phyloP scores from a whole-genome alignment of 1,140 invertebrate species.

The Heliothis subflexa region DNA sequence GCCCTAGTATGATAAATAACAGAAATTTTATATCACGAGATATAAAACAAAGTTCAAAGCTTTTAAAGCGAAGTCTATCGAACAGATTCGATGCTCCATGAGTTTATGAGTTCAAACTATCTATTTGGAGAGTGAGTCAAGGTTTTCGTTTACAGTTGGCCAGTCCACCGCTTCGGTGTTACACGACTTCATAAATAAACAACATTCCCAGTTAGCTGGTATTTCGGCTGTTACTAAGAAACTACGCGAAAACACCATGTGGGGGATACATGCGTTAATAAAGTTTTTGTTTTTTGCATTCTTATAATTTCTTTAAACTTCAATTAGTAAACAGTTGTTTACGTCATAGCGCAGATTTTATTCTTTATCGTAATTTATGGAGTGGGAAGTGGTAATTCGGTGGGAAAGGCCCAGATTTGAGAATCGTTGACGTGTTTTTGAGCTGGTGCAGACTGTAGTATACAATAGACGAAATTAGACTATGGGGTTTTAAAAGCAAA shows the following conservation, averaged over 20 bases:
- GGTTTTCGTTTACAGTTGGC: conserved; percentile 44
- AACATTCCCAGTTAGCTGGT: conserved; percentile 13
- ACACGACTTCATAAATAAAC: conserved; percentile 31
- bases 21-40: not conserved
- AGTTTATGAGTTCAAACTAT: conserved; percentile 52
- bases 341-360: not conserved
- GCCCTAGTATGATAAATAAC: not conserved
- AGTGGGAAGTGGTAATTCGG: too few relatives aligned
- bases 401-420: too few relatives aligned
- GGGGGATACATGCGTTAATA: not conserved
- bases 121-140: conserved; percentile 61
- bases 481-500: too few relatives aligned
- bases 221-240: conserved; percentile 1
- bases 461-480: too few relatives aligned
- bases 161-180: conserved; percentile 37
- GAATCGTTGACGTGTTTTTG: too few relatives aligned
- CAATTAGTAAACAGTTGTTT: not conserved
- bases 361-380: too few relatives aligned
- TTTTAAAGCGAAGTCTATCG: not conserved
- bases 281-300: not conserved
- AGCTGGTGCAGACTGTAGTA: too few relatives aligned
- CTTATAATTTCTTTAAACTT: not conserved
- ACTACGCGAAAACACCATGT: conserved; percentile 20
- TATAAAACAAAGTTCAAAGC: conserved; percentile 12
- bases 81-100: conserved; percentile 19